Base-by-base conservation (phyloP, 2,797 vertebrate species). In the Melanotaenia pygmaea region DNA sequence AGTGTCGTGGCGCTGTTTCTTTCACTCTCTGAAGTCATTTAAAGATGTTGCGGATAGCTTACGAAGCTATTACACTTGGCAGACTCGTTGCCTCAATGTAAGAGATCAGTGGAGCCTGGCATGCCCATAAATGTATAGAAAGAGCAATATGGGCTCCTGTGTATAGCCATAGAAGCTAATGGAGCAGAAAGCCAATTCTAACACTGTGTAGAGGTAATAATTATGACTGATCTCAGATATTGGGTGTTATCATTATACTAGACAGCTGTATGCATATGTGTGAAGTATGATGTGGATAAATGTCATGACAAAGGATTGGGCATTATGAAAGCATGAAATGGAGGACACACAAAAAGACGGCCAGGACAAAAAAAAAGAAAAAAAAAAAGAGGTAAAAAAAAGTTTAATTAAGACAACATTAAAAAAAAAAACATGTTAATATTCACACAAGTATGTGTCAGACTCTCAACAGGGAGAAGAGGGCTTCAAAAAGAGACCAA, bases 141-240 rank as follows among this genome's bases (percentile, higher is more conserved):
- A 70, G 45, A 72, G 37, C 68, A 10, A 82, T 74, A 76, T 66
- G 82, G 58, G 64, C 50, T 80, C 35, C 54, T 16, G 45, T 83
- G 72, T 81, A 77, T 58, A 70, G 79, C 59, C 50, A 22, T 64
- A 59, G 64, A 72, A 69, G 79, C 72, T 90, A 92, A 92, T 91
- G 87, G 83, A 81, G 88, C 76, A 82, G 79, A 90, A 84, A 89
- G 73, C 75, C 80, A 87, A 89, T 90, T 87, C 64, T 80, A 84
- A 62, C 75, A 74, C 74, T 75, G 72, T 61, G 79, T 63, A 72
- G 71, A 57, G 14, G 77, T 73, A 83, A 86, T 86, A 90, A 90
- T 90, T 86, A 85, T 85, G 87, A 88, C 54, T 54, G 60, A 90
- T 90, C 58, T 76, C 74, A 88, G 78, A 77, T 82, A 81, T 74